Conservation (phyloP, 2,797 vertebrate species). For the Scolopax rusticola region DNA sequence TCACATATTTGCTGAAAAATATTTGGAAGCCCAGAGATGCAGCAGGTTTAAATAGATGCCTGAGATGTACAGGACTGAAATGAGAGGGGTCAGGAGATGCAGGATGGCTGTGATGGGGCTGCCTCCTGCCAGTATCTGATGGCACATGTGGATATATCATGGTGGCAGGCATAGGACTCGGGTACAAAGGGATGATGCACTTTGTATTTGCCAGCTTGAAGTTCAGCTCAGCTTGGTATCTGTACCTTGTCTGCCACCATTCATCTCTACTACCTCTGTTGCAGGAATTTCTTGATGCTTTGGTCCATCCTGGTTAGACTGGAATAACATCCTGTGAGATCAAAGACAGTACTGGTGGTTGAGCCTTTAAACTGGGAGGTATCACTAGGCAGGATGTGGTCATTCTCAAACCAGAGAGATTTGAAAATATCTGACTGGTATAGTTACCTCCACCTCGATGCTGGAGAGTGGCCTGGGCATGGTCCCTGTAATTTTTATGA, state of each 20-base stretch:
- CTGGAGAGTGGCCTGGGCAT: background rate
- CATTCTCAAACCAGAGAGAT: background rate
- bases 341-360: background rate
- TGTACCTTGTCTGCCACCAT: background rate
- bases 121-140: background rate
- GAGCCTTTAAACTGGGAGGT: background rate
- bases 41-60: background rate
- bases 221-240: background rate
- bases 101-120: background rate
- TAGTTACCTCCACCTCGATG: background rate
- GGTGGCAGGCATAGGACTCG: background rate
- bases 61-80: background rate
- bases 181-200: background rate
- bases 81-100: background rate
- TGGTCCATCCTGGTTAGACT: background rate
- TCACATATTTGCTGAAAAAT: background rate
- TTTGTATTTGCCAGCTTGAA: background rate
- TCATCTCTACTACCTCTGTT: background rate
- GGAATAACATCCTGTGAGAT: background rate
- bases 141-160: background rate
- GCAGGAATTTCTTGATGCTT: background rate
- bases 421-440: background rate
- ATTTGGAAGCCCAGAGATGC: background rate
- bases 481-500: background rate
- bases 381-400: background rate